Base-by-base conservation (phyloP, 64 coral and sea anemone genomes). In the Platygyra sinensis region DNA sequence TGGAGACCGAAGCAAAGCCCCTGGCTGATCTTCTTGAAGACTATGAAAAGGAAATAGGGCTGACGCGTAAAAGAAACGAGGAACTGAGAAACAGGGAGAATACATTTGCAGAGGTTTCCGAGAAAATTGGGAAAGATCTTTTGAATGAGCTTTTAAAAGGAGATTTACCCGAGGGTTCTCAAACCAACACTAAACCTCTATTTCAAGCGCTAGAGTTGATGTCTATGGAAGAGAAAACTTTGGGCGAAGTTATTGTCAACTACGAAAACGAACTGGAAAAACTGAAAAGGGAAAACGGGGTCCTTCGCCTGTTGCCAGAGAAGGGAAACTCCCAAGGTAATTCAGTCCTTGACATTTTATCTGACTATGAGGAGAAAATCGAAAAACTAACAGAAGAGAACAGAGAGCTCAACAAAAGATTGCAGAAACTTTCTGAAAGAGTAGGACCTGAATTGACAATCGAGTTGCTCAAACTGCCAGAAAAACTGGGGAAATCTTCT, bases 331-430 rank as follows among this genome's bases (percentile, higher is more conserved):
- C 76, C 22, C 50, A 80, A 12, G 72, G 80, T 69, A 62, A 76
- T 62, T 65, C 84, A n/a, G 65, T 81, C 22, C 60, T 64, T 80
- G 50, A 79, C 2, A 52, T 46, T 29, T 78, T 93, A 38, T 22
- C 82, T 10, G 54, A 71, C 20, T 93, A 96, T 30, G 94, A 96
- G 32, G 82, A 90, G 29, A 71, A 91, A 85, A 92, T 93, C 64
- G 60, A 39, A 32, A 65, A 75, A 8, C n/a, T 97, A 30, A 90
- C 82, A 28, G 73, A 18, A 11, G 78, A 77, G 28, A 94, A 94
- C 36, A 78, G 72, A 52, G 65, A 91, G n/a, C 67, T 89, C 15
- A 90, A 88, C 24, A 89, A 92, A 25, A 86, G 72, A 50, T 32
- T 92, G 60, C 78, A 89, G 69, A 87, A 91, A 32, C 15, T 98